phyloP scores from a whole-genome alignment of 2,888 invertebrate species.

The Cenopis cana region DNA sequence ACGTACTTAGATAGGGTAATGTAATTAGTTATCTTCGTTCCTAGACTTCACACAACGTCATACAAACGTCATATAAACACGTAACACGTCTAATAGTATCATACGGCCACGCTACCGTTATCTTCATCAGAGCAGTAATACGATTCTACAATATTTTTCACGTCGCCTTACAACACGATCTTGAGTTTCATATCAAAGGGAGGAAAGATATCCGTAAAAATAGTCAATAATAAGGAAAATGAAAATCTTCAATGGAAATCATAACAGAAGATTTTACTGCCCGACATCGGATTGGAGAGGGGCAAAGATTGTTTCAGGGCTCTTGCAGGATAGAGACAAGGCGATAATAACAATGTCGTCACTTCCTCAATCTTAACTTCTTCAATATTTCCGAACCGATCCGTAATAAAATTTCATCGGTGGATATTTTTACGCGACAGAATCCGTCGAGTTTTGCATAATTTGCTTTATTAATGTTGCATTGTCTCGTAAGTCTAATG shows the following conservation, averaged over 20 bases:
- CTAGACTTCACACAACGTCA: neutral
- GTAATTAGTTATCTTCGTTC: constrained; percentile 28
- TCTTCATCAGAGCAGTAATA: constrained; percentile 26
- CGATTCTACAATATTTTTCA: constrained; percentile 34
- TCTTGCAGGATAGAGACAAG: constrained; percentile 65
- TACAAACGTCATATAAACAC: constrained; percentile 12
- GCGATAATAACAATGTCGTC: constrained; percentile 82
- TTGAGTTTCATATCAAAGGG: constrained; percentile 35
- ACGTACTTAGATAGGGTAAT: constrained; percentile 3
- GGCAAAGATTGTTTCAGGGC: constrained; percentile 76
- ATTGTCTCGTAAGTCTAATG: neutral
- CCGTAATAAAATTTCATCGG: constrained; percentile 71
- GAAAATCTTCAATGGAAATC: constrained; percentile 68
- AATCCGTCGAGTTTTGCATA: constrained; percentile 19
- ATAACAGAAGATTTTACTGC: constrained; percentile 75
- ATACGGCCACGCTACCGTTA: constrained; percentile 22
- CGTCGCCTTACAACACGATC: constrained; percentile 19
- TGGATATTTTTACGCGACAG: constrained; percentile 55
- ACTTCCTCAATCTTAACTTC: constrained; percentile 80
- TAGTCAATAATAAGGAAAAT: constrained; percentile 63
- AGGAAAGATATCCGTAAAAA: constrained; percentile 49
- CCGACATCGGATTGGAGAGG: constrained; percentile 68
- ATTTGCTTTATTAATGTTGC: neutral
- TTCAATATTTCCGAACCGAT: constrained; percentile 75
- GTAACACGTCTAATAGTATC: constrained; percentile 21